Evolutionary conservation across 2,113 vertebrate genomes (phyloP).

Genomic region (Mola mola): DNA sequence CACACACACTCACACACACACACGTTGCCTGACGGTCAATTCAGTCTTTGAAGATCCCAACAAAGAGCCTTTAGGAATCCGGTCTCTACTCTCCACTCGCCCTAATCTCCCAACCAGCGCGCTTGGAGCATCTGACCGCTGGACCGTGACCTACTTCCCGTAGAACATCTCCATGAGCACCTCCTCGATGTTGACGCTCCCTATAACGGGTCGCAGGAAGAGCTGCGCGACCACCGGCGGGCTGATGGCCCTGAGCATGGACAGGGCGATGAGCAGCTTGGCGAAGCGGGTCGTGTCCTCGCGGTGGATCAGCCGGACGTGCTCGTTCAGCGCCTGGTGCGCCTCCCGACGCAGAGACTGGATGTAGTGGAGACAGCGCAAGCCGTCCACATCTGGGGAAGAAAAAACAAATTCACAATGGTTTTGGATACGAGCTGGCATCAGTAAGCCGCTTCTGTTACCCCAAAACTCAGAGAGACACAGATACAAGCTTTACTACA

Average conservation of each 20-base stretch:
- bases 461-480: no score
- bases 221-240: slow-evolving; percentile 89
- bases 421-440: no score
- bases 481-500: no score
- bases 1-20: slow-evolving; percentile 14
- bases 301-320: slow-evolving; percentile 88
- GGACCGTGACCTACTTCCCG: slow-evolving; percentile 81
- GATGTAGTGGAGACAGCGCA: slow-evolving; percentile 92
- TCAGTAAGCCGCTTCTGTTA: no score
- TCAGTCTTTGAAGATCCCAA: slow-evolving; percentile 19
- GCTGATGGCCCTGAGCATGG: slow-evolving; percentile 90
- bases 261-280: slow-evolving; percentile 92
- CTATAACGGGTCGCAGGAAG: slow-evolving; percentile 95
- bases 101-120: slow-evolving; percentile 9
- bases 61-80: slow-evolving; percentile 12
- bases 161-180: slow-evolving; percentile 98
- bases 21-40: slow-evolving; percentile 4
- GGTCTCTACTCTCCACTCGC: slow-evolving; percentile 15
- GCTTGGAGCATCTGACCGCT: slow-evolving; percentile 23
- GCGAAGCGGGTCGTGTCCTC: slow-evolving; percentile 87
- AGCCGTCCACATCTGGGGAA: slow-evolving; percentile 87
- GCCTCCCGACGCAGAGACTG: slow-evolving; percentile 93
- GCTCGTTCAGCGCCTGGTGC: slow-evolving; percentile 93
- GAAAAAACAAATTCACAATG: not conserved
- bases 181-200: slow-evolving; percentile 94